Evolutionary conservation across 2,888 invertebrate species (phyloP).

Genomic region (Cheilosia impressa): DNA sequence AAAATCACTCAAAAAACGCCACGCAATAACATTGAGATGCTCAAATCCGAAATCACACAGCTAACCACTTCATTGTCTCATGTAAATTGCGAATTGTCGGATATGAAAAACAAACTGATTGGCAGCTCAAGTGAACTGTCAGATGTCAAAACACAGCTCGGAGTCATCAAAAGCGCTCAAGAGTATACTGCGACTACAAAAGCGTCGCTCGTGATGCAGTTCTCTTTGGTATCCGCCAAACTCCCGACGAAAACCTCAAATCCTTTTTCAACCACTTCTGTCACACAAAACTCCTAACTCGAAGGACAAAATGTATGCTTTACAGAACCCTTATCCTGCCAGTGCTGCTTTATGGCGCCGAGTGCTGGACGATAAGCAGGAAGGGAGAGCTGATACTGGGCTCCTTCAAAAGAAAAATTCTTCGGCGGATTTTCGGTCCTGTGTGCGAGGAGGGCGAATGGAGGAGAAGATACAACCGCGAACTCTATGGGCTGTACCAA

Average conservation of each 20-base stretch:
- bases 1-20: background rate
- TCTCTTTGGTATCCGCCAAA: background rate
- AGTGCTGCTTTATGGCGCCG: no score
- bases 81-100: background rate
- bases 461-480: no score
- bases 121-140: background rate
- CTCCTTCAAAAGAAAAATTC: no score
- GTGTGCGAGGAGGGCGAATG: no score
- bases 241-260: slow-evolving; percentile 6
- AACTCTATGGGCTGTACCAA: no score
- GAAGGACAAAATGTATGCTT: no score
- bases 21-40: background rate
- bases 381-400: no score
- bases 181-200: slow-evolving; percentile 2
- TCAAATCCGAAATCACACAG: background rate
- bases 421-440: no score
- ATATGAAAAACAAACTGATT: background rate
- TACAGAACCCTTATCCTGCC: no score
- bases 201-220: background rate
- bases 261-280: slow-evolving; percentile 5
- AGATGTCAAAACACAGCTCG: background rate
- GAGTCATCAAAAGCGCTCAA: background rate
- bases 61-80: background rate
- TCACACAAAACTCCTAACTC: no score
- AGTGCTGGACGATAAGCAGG: no score